These are phyloP conservation scores for Cepaea nemoralis DNA, from an alignment of 1,140 invertebrate genomes.

Conservation along the genomic window DNA sequence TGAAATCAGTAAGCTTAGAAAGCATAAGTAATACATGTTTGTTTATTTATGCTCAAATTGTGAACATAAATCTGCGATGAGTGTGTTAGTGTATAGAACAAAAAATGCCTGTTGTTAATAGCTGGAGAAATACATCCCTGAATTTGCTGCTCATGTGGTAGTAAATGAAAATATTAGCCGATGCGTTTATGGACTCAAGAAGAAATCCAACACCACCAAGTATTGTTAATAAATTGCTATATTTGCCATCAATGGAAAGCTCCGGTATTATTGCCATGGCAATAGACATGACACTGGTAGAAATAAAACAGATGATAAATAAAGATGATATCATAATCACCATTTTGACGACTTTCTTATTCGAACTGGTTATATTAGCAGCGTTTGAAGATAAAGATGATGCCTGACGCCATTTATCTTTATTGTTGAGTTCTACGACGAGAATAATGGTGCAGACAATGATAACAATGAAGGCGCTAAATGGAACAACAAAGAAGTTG, in stretches of 20 bases:
- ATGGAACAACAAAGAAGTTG: constrained; percentile 11
- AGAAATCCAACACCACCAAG: not conserved
- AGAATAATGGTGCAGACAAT: not conserved
- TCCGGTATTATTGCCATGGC: not conserved
- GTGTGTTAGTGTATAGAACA: too few relatives aligned
- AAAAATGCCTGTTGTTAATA: too few relatives aligned
- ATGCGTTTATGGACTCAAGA: constrained; percentile 13
- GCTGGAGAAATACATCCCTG: not conserved
- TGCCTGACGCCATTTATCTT: not conserved
- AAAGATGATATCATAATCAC: constrained; percentile 25
- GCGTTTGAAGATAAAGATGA: not conserved
- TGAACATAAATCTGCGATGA: too few relatives aligned
- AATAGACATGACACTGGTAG: constrained; percentile 16
- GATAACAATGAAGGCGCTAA: constrained; percentile 6
- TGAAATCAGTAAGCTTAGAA: too few relatives aligned
- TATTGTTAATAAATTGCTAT: not conserved
- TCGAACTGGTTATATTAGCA: not conserved
- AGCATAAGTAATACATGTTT: too few relatives aligned
- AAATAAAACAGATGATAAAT: not conserved
- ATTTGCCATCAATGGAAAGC: constrained; percentile 16
- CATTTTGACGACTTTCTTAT: constrained; percentile 13
- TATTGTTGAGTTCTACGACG: not conserved
- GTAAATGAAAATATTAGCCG: constrained; percentile 30
- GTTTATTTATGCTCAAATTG: too few relatives aligned
- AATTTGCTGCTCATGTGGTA: constrained; percentile 17